A percentile compares a stretch with the other conserved stretches of the same genome.
Conservation (phyloP, 1,140 invertebrate species). For the Papilio xuthus region DNA sequence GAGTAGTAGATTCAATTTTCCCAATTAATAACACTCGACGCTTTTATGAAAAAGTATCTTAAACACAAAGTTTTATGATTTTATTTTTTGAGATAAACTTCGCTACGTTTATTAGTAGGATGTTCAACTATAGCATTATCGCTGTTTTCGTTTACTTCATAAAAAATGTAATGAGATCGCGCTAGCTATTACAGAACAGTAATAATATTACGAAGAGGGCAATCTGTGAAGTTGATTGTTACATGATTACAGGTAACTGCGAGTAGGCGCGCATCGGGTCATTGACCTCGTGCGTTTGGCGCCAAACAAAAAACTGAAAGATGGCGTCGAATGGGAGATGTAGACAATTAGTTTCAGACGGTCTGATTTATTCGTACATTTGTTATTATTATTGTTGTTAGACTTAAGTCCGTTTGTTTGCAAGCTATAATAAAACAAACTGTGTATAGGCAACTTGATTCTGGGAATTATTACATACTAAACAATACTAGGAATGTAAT, state of each 20-base stretch:
- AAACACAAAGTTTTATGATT: not conserved
- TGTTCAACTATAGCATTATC: not conserved
- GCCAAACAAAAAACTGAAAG: constrained; percentile 39
- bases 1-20: not conserved
- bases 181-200: constrained; percentile 27
- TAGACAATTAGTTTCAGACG: constrained; percentile 39
- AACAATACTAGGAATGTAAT: not conserved
- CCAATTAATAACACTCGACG: not conserved
- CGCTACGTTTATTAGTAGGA: not conserved
- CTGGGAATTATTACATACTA: not conserved
- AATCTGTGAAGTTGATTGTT: constrained; percentile 42
- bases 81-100: not conserved
- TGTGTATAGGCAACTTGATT: not conserved
- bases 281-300: constrained; percentile 41
- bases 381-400: not conserved
- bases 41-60: not conserved
- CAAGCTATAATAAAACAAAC: not conserved
- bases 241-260: constrained; percentile 46
- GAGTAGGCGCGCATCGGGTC: constrained; percentile 38
- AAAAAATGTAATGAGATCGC: constrained; percentile 18
- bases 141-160: constrained; percentile 3
- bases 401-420: not conserved
- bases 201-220: constrained; percentile 36
- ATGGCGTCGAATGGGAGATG: constrained; percentile 23
- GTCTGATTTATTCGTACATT: constrained; percentile 6